These are phyloP conservation scores for Plagiodera versicolora DNA, from an alignment of 2,888 invertebrate species.

Conservation along the genomic window DNA sequence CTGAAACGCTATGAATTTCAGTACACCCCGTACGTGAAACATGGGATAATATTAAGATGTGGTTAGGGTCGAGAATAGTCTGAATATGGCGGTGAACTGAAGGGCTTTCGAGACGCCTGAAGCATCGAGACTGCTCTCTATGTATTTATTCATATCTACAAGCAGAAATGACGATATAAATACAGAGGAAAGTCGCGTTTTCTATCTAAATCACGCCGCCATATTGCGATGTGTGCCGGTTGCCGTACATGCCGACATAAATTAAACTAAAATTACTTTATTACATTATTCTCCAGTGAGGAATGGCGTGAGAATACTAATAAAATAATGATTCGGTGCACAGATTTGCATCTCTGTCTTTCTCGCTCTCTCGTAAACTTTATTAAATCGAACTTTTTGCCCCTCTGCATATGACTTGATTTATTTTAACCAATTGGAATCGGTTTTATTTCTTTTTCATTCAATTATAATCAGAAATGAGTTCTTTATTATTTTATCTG, in stretches of 20 bases:
- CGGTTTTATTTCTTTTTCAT: no score
- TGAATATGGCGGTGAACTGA: not conserved
- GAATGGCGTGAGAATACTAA: constrained; percentile 35
- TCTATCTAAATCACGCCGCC: constrained; percentile 53
- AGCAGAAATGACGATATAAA: constrained; percentile 54
- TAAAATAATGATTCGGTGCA: constrained; percentile 41
- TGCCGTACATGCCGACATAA: constrained; percentile 44
- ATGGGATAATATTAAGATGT: not conserved
- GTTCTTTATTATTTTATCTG: no score
- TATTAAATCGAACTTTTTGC: constrained; percentile 34
- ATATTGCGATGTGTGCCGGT: constrained; percentile 47
- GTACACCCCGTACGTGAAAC: no score
- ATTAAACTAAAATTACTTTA: constrained; percentile 51
- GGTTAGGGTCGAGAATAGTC: not conserved
- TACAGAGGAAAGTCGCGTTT: constrained; percentile 52
- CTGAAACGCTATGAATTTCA: no score
- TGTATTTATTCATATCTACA: constrained; percentile 53
- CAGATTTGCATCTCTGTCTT: constrained; percentile 38
- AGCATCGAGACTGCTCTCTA: constrained; percentile 37
- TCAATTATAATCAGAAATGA: no score
- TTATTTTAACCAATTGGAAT: constrained; percentile 29
- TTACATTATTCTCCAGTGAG: constrained; percentile 39
- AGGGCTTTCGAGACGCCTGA: constrained; percentile 6
- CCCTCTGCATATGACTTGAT: constrained; percentile 33
- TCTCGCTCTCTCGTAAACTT: constrained; percentile 32